Evolutionary conservation across 1,140 invertebrate genomes (phyloP).

Genomic region (Dendrolimus kikuchii): DNA sequence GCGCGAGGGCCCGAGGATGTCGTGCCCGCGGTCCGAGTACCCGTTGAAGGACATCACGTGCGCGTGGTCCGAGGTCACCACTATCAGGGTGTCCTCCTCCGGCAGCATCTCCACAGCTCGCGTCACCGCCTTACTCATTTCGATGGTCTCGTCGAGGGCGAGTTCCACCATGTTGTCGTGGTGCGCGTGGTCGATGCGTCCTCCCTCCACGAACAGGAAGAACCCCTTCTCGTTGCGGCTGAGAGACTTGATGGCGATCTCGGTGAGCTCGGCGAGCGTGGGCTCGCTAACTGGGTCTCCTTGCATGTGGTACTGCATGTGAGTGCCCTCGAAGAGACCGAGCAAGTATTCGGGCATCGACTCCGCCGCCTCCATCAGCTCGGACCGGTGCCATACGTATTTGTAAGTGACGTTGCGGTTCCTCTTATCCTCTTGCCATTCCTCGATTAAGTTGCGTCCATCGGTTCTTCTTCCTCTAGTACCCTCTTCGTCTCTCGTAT

Average conservation of each 20-base stretch:
- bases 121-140: slow-evolving; percentile 74
- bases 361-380: slow-evolving; percentile 1
- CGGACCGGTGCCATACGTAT: slow-evolving; percentile 7
- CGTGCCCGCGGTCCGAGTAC: slow-evolving; percentile 74
- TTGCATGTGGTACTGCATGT: slow-evolving; percentile 65
- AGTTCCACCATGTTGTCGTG: slow-evolving; percentile 80
- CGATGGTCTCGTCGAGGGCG: slow-evolving; percentile 76
- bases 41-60: slow-evolving; percentile 78
- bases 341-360: slow-evolving; percentile 38
- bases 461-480: slow-evolving; percentile 75
- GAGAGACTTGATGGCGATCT: slow-evolving; percentile 85
- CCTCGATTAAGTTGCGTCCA: slow-evolving; percentile 50
- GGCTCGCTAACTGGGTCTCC: slow-evolving; percentile 73
- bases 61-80: slow-evolving; percentile 81
- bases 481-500: slow-evolving; percentile 75
- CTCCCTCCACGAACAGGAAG: too few relatives aligned
- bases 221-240: slow-evolving; percentile 73
- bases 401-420: slow-evolving; percentile 4
- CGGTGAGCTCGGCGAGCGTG: slow-evolving; percentile 87
- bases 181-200: slow-evolving; percentile 77
- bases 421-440: slow-evolving; percentile 35
- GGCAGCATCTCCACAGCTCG: slow-evolving; percentile 68
- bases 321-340: slow-evolving; percentile 73
- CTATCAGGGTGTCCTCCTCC: slow-evolving; percentile 76
- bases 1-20: slow-evolving; percentile 71